Conservation (phyloP, 2,888 invertebrate species). For the Eupithecia subumbrata region DNA sequence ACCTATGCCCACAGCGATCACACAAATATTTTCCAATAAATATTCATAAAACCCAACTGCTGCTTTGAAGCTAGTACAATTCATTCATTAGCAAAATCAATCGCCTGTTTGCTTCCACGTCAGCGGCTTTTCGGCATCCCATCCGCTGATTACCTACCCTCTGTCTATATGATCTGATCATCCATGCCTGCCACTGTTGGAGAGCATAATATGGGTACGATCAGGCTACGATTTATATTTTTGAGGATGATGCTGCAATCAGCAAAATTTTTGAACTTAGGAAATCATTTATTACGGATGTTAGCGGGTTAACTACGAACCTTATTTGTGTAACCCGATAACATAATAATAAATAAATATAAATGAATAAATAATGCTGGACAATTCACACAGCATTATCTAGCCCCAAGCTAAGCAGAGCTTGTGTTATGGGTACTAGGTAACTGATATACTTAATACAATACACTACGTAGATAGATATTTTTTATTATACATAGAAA, state of each 20-base stretch:
- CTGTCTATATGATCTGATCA: not conserved
- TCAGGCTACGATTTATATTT: not conserved
- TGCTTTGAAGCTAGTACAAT: not conserved
- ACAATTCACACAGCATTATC: too few species aligned
- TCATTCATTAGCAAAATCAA: conserved; percentile 8
- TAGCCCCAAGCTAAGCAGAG: too few species aligned
- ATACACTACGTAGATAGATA: too few species aligned
- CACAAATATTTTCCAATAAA: not conserved
- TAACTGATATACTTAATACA: too few species aligned
- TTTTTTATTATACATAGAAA: too few species aligned
- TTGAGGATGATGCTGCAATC: not conserved
- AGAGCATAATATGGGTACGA: not conserved
- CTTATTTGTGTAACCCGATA: too few species aligned
- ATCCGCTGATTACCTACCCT: not conserved
- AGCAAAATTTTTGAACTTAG: not conserved
- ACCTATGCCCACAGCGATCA: not conserved
- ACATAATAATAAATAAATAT: too few species aligned
- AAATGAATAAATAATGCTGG: too few species aligned
- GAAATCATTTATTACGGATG: too few species aligned
- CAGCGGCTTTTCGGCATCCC: conserved; percentile 3
- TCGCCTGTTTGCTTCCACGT: conserved; percentile 4
- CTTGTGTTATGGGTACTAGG: too few species aligned
- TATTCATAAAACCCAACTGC: not conserved
- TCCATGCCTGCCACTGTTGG: not conserved
- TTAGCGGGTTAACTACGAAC: too few species aligned